phyloP scores from a whole-genome alignment of 2,113 vertebrate genomes.

The Menidia beryllina region DNA sequence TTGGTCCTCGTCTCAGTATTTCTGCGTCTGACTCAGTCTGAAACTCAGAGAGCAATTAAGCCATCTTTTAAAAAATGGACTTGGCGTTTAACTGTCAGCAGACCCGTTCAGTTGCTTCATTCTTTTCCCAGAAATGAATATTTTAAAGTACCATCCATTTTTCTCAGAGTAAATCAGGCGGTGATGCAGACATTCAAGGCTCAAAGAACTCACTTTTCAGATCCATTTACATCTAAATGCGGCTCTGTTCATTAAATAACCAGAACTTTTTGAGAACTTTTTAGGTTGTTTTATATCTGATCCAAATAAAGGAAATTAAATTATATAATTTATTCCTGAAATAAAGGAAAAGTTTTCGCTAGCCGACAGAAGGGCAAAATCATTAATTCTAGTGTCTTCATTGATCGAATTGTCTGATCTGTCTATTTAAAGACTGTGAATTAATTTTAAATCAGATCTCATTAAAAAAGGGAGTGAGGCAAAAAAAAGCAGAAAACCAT shows the following conservation, averaged over 20 bases:
- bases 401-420: too few relatives aligned
- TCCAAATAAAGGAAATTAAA: too few relatives aligned
- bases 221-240: background rate
- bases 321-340: too few relatives aligned
- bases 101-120: constrained; percentile 24
- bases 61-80: constrained; percentile 21
- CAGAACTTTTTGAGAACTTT: background rate
- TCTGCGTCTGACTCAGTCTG: constrained; percentile 16
- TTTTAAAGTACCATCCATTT: constrained; percentile 17
- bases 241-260: constrained; percentile 19
- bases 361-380: too few relatives aligned
- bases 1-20: constrained; percentile 11
- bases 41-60: constrained; percentile 25
- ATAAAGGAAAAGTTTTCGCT: too few relatives aligned
- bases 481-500: too few relatives aligned
- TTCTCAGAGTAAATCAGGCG: constrained; percentile 3
- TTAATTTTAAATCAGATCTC: too few relatives aligned
- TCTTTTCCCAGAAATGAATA: constrained; percentile 36
- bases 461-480: too few relatives aligned
- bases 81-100: constrained; percentile 35
- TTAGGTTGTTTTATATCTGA: background rate
- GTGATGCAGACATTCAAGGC: background rate
- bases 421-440: too few relatives aligned
- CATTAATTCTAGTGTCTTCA: too few relatives aligned
- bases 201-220: background rate